These are phyloP conservation scores for Periplaneta americana DNA, from an alignment of 1,140 invertebrate genomes.

Conservation along the genomic window DNA sequence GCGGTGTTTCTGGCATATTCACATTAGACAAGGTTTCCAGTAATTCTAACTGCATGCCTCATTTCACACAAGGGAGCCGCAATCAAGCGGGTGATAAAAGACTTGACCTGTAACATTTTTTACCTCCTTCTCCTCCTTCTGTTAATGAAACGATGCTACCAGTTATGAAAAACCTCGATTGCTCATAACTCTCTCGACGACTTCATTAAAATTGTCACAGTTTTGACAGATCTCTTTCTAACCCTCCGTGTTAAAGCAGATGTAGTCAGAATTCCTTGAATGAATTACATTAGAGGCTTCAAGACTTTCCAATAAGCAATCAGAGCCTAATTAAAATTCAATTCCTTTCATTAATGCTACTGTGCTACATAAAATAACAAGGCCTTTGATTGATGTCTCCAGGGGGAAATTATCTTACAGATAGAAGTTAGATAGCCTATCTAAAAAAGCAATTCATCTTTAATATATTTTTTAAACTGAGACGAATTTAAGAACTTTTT, in stretches of 20 bases:
- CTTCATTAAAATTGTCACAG: background rate
- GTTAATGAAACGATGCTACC: background rate
- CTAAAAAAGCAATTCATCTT: too few relatives aligned
- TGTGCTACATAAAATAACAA: too few relatives aligned
- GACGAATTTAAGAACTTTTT: too few relatives aligned
- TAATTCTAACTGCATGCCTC: background rate
- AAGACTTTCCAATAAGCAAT: too few relatives aligned
- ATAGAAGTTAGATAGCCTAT: too few relatives aligned
- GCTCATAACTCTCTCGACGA: background rate
- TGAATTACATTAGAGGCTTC: too few relatives aligned
- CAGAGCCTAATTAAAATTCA: too few relatives aligned
- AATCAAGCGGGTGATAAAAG: background rate
- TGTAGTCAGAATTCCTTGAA: too few relatives aligned
- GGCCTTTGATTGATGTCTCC: too few relatives aligned
- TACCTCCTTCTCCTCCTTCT: background rate
- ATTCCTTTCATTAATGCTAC: too few relatives aligned
- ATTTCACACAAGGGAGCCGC: background rate
- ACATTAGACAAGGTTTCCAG: background rate
- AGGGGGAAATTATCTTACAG: too few relatives aligned
- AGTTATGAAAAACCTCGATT: background rate
- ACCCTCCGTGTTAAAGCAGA: background rate
- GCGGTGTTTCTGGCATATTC: background rate
- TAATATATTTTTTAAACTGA: too few relatives aligned
- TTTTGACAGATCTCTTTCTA: background rate
- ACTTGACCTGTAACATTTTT: background rate